phyloP scores from a whole-genome alignment of 2,113 vertebrate species.

The Elachura formosa region DNA sequence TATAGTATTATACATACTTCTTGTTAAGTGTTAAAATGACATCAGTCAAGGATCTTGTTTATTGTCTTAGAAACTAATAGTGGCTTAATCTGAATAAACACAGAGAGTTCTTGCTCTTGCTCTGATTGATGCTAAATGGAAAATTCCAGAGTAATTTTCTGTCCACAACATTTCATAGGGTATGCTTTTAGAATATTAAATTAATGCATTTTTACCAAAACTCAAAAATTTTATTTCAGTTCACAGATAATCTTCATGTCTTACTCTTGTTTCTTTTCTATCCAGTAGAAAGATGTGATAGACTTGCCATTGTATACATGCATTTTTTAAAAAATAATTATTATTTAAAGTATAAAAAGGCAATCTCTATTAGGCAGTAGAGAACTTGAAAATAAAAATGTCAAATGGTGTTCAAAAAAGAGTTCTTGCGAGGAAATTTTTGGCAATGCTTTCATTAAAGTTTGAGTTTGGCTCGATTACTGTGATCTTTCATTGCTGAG shows the following conservation, averaged over 20 bases:
- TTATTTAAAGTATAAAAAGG: not conserved
- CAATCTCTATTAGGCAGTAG: not conserved
- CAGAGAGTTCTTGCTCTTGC: not conserved
- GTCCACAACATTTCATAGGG: not conserved
- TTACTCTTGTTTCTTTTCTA: not conserved
- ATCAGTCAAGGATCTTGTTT: not conserved
- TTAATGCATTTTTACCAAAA: not conserved
- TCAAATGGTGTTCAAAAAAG: not conserved
- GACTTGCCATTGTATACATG: not conserved
- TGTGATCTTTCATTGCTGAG: not conserved
- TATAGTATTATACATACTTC: not conserved
- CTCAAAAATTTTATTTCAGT: not conserved
- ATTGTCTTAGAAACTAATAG: not conserved
- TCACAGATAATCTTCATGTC: not conserved
- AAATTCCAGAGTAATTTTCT: not conserved
- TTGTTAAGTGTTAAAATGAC: not conserved
- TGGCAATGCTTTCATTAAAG: not conserved
- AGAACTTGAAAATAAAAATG: not conserved
- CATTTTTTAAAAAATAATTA: not conserved
- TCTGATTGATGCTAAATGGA: not conserved
- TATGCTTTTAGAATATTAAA: not conserved
- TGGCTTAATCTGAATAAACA: not conserved
- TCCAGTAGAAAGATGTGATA: not conserved
- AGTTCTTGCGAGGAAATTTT: not conserved
- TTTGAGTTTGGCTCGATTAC: not conserved